These are phyloP conservation scores for Epistrophe grossulariae DNA, from an alignment of 2,888 invertebrate genomes.

Conservation along the genomic window DNA sequence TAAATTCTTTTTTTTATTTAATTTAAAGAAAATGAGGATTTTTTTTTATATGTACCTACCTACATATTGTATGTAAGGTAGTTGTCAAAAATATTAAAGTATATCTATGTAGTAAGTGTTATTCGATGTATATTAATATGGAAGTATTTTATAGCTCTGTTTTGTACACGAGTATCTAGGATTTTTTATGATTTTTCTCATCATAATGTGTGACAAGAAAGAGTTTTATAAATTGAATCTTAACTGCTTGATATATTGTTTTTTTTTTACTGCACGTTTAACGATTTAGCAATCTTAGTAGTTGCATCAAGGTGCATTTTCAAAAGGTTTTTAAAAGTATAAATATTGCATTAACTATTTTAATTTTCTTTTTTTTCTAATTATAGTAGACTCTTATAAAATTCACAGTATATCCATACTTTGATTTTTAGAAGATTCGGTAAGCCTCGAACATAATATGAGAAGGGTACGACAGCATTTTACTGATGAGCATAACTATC, in stretches of 20 bases:
- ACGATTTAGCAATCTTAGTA: not conserved
- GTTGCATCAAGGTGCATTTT: not conserved
- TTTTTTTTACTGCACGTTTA: not conserved
- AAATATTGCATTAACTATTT: no score
- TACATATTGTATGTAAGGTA: conserved; percentile 12
- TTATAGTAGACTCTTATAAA: no score
- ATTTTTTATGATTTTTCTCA: conserved; percentile 5
- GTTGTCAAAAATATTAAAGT: conserved; percentile 58
- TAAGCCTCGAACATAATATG: no score
- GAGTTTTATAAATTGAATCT: conserved; percentile 23
- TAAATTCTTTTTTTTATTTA: conserved; percentile 62
- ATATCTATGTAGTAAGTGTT: not conserved
- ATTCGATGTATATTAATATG: not conserved
- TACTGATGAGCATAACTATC: no score
- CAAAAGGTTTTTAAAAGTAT: no score
- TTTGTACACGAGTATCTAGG: not conserved
- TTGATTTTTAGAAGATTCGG: no score
- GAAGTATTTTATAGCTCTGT: not conserved
- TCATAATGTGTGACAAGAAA: not conserved
- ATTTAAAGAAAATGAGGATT: conserved; percentile 16
- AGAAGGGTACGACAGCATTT: no score
- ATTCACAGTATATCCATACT: no score
- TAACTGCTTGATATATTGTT: not conserved
- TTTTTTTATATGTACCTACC: not conserved
- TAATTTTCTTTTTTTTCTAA: no score